phyloP scores from a whole-genome alignment of 1,140 invertebrate species.

The Heliconius nattereri region DNA sequence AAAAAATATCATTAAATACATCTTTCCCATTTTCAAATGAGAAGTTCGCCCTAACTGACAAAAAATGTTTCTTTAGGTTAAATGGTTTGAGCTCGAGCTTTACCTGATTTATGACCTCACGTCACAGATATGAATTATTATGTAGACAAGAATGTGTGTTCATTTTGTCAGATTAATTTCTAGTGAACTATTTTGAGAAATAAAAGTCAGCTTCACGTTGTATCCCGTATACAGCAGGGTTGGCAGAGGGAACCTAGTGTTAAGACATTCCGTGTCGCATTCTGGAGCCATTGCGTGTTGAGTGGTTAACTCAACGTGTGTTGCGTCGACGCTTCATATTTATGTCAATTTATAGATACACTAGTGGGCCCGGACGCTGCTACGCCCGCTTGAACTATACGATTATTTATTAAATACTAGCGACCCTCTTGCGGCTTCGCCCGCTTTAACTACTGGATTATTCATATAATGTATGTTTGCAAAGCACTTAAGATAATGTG shows the following conservation, averaged over 20 bases:
- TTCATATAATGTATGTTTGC: too few relatives aligned
- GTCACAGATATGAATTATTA: neutral
- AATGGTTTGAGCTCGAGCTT: neutral
- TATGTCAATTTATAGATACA: too few relatives aligned
- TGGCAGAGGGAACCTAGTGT: neutral
- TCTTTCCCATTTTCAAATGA: neutral
- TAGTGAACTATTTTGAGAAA: neutral
- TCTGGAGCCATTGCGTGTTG: too few relatives aligned
- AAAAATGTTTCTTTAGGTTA: neutral
- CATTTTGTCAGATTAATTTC: constrained; percentile 20
- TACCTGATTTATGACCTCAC: constrained; percentile 1
- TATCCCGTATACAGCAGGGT: neutral
- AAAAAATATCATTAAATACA: too few relatives aligned
- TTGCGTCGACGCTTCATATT: too few relatives aligned
- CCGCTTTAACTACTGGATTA: too few relatives aligned
- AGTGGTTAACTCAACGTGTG: too few relatives aligned
- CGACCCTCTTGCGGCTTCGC: too few relatives aligned
- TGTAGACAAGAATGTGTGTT: neutral
- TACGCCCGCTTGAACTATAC: too few relatives aligned
- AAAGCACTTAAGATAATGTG: too few relatives aligned
- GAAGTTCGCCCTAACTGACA: neutral
- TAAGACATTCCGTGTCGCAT: neutral
- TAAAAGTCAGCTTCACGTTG: neutral
- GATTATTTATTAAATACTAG: too few relatives aligned
- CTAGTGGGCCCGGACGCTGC: too few relatives aligned